A percentile compares a stretch with the other conserved stretches of the same genome.
Evolutionary conservation across 2,888 invertebrate species (phyloP).

Genomic region (Mythimna ferrago): DNA sequence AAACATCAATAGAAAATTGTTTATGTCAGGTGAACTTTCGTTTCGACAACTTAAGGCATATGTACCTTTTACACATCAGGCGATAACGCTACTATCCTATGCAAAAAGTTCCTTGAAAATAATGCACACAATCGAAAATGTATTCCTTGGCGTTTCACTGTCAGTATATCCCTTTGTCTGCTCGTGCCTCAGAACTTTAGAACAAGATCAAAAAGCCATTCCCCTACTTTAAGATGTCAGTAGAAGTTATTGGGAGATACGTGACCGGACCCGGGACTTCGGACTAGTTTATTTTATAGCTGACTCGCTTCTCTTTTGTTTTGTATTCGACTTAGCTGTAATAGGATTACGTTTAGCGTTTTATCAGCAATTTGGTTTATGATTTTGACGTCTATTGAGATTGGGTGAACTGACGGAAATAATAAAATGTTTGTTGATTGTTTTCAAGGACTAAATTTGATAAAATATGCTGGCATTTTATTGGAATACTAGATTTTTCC

Average conservation of each 20-base stretch:
- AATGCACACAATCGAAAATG: conserved; percentile 50
- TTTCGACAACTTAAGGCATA: not conserved
- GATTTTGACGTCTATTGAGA: conserved; percentile 17
- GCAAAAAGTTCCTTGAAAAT: conserved; percentile 36
- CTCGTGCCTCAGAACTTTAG: conserved; percentile 67
- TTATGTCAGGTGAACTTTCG: not conserved
- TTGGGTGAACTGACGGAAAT: not conserved
- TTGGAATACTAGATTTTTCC: not conserved
- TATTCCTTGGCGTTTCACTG: conserved; percentile 39
- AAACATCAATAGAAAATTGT: not conserved
- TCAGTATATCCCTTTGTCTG: conserved; percentile 59
- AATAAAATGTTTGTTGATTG: not conserved
- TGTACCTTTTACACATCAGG: not conserved
- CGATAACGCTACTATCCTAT: not conserved
- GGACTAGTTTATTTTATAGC: conserved; percentile 74
- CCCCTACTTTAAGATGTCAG: conserved; percentile 83
- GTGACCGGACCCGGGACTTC: conserved; percentile 79
- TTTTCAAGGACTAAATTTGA: not conserved
- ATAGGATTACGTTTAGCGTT: conserved; percentile 59
- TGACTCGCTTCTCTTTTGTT: conserved; percentile 61
- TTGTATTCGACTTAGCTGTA: conserved; percentile 55
- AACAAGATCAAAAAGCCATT: conserved; percentile 85
- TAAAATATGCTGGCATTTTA: not conserved
- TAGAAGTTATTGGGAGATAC: conserved; percentile 81
- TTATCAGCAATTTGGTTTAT: conserved; percentile 55